Conservation (phyloP, 1,140 invertebrate species). For the Thaumetopoea pityocampa region DNA sequence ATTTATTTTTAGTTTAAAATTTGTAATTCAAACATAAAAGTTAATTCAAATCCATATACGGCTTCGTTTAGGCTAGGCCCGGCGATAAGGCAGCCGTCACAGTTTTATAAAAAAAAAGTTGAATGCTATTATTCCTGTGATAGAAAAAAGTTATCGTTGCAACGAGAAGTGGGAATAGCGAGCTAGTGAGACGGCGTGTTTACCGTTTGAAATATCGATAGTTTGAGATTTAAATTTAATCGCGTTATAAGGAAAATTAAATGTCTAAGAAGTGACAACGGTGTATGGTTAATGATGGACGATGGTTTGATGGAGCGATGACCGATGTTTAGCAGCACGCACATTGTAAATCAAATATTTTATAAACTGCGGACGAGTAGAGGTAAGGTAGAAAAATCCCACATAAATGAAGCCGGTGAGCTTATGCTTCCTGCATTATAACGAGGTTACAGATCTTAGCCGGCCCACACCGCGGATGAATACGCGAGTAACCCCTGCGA, state of each 20-base stretch:
- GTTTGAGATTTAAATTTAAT: neutral
- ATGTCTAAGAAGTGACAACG: neutral
- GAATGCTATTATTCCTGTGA: conserved; percentile 16
- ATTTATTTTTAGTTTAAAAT: conserved; percentile 3
- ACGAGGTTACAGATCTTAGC: too few species aligned
- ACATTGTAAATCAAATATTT: too few species aligned
- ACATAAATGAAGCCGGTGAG: too few species aligned
- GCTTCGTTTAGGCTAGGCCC: conserved; percentile 11
- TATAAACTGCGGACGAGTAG: too few species aligned
- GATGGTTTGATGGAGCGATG: too few species aligned
- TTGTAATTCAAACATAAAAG: conserved; percentile 12
- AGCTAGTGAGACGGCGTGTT: conserved; percentile 8
- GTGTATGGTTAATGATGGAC: too few species aligned
- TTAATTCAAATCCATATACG: conserved; percentile 16
- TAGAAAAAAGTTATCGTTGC: conserved; percentile 17
- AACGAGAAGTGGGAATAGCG: conserved; percentile 17
- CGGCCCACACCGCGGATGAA: too few species aligned
- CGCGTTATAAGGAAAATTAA: neutral
- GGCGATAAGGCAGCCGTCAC: conserved; percentile 9
- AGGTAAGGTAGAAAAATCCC: too few species aligned
- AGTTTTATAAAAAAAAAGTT: conserved; percentile 20
- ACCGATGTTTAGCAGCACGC: too few species aligned
- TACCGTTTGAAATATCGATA: neutral
- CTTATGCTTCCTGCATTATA: too few species aligned
- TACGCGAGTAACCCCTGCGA: too few species aligned